A percentile compares a stretch with the other conserved stretches of the same genome.
phyloP scores from a whole-genome alignment of 1,140 invertebrate species.

The Magallana ariakensis region DNA sequence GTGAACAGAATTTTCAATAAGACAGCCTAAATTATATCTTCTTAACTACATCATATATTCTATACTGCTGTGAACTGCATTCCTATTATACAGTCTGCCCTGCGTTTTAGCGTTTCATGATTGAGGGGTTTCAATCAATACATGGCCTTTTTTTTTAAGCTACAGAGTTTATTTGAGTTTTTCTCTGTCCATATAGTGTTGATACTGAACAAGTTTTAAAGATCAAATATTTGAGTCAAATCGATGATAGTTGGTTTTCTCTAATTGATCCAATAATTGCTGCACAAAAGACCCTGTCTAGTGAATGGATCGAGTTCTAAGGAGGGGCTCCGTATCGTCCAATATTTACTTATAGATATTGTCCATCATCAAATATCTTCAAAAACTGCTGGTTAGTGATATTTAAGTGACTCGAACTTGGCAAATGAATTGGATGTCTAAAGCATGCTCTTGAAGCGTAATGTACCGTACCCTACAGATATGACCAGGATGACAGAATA shows the following conservation, averaged over 20 bases:
- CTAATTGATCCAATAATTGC: background rate
- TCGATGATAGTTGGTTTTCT: background rate
- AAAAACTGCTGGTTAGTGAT: too few relatives aligned
- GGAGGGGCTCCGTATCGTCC: too few relatives aligned
- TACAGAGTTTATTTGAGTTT: background rate
- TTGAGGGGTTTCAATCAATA: background rate
- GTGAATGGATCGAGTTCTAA: too few relatives aligned
- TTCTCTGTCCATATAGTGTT: background rate
- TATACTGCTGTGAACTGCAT: background rate
- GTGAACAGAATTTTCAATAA: background rate
- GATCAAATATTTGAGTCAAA: conserved; percentile 9
- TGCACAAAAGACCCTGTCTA: background rate
- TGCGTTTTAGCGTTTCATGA: background rate
- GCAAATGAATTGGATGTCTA: too few relatives aligned
- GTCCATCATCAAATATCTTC: too few relatives aligned
- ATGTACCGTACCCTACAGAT: too few relatives aligned
- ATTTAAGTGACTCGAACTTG: too few relatives aligned
- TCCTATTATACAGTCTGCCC: background rate
- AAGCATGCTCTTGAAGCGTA: too few relatives aligned
- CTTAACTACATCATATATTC: background rate
- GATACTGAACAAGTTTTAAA: background rate
- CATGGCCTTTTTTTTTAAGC: background rate
- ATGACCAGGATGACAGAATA: too few relatives aligned
- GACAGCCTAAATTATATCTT: background rate
- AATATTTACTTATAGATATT: too few relatives aligned